Base-by-base conservation (phyloP, 2,888 invertebrate species). In the Seira musarum region DNA sequence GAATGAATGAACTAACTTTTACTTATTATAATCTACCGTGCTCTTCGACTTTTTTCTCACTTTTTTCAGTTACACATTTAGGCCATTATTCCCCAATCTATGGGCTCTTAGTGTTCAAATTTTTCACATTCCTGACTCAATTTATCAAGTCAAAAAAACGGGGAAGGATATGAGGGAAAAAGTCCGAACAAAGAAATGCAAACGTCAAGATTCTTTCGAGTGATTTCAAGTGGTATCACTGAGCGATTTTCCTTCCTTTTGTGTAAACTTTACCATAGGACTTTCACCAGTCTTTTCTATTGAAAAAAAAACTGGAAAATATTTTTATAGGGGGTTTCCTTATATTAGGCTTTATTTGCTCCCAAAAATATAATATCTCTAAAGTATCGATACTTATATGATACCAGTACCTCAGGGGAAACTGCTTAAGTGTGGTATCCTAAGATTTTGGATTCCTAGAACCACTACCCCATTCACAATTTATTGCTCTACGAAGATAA, bases 131-230 rank as follows among this genome's bases (percentile, higher is more conserved):
- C 81, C 64, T 81, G 57, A 67, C 77, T 81, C 81, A 73, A 81
- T 81, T 81, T 81, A 81, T 81, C 81, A 77, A 81, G 81, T 76
- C 75, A 76, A 81, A 80, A 74, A 68, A 73, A 67, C 60, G 67
- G n/a, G 64, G 30, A 13, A 24, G 25, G 13, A 24, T 21, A 10
- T 21, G 25, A 25, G 24, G n/a, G 30, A 64, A 64, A 64, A 24
- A 67, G 30, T 30, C 3, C 67, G 67, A 72, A 72, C 81, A 75
- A 81, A 81, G 76, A 81, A 81, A 81, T 69, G 72, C 77, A 76
- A 80, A 81, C 77, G 81, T 77, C 81, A 81, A 81, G 77, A 81
- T 77, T 81, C 76, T 73, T 81, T 81, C 81, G 73, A 81, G 81
- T 81, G 81, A 77, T 81, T 81, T 81, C 72, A 77, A 81, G 81